Evolutionary conservation across 2,113 vertebrate species (phyloP), one percentile per base, ranked within the genome.

Genomic region (Corythaixoides concolor): DNA sequence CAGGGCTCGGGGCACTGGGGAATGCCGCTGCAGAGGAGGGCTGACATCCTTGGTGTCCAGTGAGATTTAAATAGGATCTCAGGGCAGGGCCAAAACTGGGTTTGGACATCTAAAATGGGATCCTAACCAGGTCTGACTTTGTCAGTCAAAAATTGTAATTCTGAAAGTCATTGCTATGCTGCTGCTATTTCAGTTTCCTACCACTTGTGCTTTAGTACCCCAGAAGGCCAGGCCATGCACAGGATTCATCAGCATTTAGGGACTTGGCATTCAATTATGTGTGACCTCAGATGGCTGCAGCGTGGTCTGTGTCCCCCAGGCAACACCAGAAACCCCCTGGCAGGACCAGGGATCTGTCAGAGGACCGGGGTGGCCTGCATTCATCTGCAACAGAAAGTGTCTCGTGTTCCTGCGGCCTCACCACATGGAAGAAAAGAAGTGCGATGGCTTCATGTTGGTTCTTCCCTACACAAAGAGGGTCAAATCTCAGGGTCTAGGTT

Each of bases 311-410:
- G 5, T 28, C 11, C 11, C 64, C 21, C 22, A 33, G 5, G 23
- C 43, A 33, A 77, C 66, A 62, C 18, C 64, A 82, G 15, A 81
- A 56, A 32, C 58, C 53, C 89, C 27, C 70, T 77, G 63, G 56
- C 10, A 85, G 68, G 68, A 66, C 39, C 59, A 43, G 49, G 30
- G n/a, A 16, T 49, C 58, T 66, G 15, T 30, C 22, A 49, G 62
- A 53, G 30, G 0, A 1, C 52, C n/a, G 50, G 8, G n/a, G 85
- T 37, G 39, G 33, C 35, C 59, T 1, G 1, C 0, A 1, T 33
- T 78, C 24, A 39, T 17, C 33, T 78, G 55, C 30, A 86, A 56
- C 37, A 78, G 35, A 56, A 62, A 64, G 41, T 4, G 13, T 26
- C 72, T 72, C 41, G 15, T 1, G 6, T 52, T 66, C 59, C 64